These are phyloP conservation scores for Phocoena phocoena DNA, from an alignment of 2,113 vertebrate genomes.

Conservation along the genomic window DNA sequence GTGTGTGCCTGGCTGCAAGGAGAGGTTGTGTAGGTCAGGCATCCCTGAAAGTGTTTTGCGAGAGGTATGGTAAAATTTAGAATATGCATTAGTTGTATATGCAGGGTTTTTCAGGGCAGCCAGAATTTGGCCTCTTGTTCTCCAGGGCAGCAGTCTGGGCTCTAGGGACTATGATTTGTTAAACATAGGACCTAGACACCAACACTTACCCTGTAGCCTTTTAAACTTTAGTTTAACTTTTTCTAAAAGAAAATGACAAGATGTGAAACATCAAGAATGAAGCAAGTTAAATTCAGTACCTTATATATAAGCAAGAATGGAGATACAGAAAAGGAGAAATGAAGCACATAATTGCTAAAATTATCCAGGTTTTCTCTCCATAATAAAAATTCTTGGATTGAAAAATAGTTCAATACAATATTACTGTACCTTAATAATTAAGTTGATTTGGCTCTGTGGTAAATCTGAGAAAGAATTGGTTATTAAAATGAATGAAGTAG, in stretches of 20 bases:
- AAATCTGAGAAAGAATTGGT: conserved; percentile 42
- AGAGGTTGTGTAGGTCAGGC: not conserved
- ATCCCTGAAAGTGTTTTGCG: not conserved
- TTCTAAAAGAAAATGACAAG: conserved; percentile 41
- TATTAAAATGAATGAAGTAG: conserved; percentile 57
- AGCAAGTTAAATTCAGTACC: conserved; percentile 26
- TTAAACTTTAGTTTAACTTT: conserved; percentile 39
- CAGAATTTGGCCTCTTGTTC: not conserved
- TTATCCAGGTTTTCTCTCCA: conserved; percentile 33
- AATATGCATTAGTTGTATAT: not conserved
- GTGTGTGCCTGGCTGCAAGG: not conserved
- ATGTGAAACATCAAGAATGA: conserved; percentile 34
- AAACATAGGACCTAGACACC: not conserved
- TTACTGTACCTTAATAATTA: conserved; percentile 57
- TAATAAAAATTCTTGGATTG: conserved; percentile 50
- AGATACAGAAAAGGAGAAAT: conserved; percentile 50
- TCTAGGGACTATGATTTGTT: not conserved
- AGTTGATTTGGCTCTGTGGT: conserved; percentile 29
- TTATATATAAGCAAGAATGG: conserved; percentile 33
- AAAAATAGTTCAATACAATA: conserved; percentile 48
- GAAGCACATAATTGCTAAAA: conserved; percentile 54
- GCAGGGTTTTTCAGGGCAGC: not conserved
- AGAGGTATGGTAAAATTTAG: not conserved
- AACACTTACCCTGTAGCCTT: not conserved
- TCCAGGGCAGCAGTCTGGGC: not conserved